Conservation (phyloP, 2,797 vertebrate species). For the Heliangelus exortis region DNA sequence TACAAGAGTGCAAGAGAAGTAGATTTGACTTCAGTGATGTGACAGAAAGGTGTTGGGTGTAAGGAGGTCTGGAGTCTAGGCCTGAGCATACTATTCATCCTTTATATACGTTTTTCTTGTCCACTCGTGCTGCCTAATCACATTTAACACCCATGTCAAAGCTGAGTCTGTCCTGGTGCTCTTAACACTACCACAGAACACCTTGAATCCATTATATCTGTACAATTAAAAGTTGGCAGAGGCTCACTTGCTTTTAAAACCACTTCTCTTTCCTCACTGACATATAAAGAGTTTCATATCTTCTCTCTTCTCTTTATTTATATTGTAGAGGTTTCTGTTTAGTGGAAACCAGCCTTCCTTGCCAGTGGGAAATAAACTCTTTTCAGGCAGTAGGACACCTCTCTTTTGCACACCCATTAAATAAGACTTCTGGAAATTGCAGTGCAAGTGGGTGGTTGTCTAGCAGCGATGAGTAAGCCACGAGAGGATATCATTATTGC, state of each 20-base stretch:
- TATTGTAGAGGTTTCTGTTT: neutral
- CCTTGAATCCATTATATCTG: neutral
- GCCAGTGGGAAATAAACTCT: neutral
- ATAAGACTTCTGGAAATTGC: neutral
- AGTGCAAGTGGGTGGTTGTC: constrained; percentile 4
- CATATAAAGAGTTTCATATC: neutral
- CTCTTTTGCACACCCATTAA: neutral
- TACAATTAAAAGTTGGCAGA: neutral
- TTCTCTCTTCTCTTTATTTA: neutral
- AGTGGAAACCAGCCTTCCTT: neutral
- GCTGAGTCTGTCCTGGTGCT: neutral
- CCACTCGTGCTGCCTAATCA: neutral
- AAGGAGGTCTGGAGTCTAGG: neutral
- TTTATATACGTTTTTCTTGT: neutral
- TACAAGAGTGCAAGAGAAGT: neutral
- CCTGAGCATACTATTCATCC: neutral
- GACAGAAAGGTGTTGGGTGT: neutral
- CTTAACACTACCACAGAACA: neutral
- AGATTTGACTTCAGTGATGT: neutral
- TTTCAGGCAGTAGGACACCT: neutral
- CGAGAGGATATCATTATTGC: constrained; percentile 22
- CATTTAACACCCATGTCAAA: rapidly evolving
- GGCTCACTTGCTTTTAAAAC: neutral
- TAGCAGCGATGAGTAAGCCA: constrained; percentile 20
- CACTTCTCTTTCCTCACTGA: neutral